phyloP scores from a whole-genome alignment of 2,113 vertebrate genomes.

The Sphyrna mokarran region DNA sequence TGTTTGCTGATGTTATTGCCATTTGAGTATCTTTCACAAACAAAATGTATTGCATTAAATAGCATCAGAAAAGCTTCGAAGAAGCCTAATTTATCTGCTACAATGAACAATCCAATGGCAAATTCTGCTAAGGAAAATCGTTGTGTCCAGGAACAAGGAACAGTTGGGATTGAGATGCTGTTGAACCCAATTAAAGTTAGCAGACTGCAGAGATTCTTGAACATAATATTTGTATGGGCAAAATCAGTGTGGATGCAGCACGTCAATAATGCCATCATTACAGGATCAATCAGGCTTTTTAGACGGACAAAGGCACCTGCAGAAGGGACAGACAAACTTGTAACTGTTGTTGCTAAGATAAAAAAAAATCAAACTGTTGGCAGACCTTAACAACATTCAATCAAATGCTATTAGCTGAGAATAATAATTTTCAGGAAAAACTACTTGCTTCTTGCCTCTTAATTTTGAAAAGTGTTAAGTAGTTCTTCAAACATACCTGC shows the following conservation, averaged over 20 bases:
- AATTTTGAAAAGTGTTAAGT: slow-evolving; percentile 5
- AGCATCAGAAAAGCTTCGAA: background rate
- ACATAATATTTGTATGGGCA: background rate
- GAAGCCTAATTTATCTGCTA: background rate
- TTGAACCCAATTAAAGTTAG: background rate
- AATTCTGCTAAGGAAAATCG: background rate
- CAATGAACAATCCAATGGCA: background rate
- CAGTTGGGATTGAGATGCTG: background rate
- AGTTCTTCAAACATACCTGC: background rate
- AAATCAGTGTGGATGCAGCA: background rate
- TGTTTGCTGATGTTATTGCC: background rate
- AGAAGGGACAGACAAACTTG: background rate
- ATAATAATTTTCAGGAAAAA: background rate
- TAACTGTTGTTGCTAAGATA: background rate
- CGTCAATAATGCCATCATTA: background rate
- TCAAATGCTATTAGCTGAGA: background rate
- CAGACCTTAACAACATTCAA: background rate
- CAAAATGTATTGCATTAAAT: background rate
- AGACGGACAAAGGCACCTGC: background rate
- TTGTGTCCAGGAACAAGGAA: background rate
- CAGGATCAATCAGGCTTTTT: background rate
- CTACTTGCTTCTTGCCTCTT: background rate
- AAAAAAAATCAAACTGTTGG: background rate
- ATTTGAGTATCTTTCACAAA: background rate
- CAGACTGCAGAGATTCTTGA: background rate